Conservation (phyloP, 2,797 vertebrate species). For the Lepilemur septentrionalis region DNA sequence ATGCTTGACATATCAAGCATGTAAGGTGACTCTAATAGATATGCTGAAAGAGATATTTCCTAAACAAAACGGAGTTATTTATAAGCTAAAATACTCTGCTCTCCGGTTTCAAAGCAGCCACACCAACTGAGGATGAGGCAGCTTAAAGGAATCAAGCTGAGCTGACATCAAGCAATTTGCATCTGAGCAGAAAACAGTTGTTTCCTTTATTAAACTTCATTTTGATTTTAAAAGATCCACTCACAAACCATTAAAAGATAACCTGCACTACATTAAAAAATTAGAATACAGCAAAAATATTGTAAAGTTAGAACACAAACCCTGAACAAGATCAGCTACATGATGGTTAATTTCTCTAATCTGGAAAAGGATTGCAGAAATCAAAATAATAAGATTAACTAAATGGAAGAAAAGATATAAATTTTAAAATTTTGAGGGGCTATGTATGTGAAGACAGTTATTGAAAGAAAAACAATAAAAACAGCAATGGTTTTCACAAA, state of each 20-base stretch:
- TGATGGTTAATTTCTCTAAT: not conserved
- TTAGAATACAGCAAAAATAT: not conserved
- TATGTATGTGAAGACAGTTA: not conserved
- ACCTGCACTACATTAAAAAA: not conserved
- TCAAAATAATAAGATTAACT: not conserved
- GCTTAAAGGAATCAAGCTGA: not conserved
- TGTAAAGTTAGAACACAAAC: not conserved
- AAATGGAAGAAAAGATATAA: not conserved
- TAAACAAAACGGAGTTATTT: constrained; percentile 15
- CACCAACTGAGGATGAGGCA: not conserved
- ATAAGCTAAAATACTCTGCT: not conserved
- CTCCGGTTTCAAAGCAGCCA: not conserved
- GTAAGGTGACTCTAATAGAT: not conserved
- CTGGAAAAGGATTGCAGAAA: not conserved
- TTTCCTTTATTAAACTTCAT: not conserved
- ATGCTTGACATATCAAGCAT: not conserved
- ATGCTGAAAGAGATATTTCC: not conserved
- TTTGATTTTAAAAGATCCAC: not conserved
- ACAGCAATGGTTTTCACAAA: not conserved
- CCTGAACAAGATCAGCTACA: not conserved
- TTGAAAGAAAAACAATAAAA: not conserved
- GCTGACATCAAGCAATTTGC: not conserved
- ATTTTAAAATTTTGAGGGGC: not conserved
- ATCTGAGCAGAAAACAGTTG: not conserved
- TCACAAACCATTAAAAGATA: not conserved